Base-by-base conservation (phyloP, 2,888 invertebrate genomes). In the Hypsopygia costalis region DNA sequence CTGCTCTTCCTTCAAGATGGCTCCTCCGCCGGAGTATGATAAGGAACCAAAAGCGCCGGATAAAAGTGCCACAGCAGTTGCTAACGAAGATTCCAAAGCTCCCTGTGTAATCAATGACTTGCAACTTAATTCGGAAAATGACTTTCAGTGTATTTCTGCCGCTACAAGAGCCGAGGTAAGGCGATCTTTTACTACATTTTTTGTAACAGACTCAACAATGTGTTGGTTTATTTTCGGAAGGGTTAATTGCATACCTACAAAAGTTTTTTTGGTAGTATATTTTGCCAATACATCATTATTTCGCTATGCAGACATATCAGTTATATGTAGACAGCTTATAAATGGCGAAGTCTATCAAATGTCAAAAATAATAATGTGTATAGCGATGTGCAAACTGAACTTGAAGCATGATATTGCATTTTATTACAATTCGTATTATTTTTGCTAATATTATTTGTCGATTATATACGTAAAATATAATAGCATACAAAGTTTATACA, bases 21-120 rank as follows among this genome's bases (percentile, higher is more conserved):
- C 93, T 91, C 93, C 93, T 90, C 92, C 93, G 83, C 93, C 93
- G 85, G 92, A 93, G 83, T 92, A 93, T 89, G 93, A 92, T 88
- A 92, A 91, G 89, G 92, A 93, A 90, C 92, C 93, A 53, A 93
- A 93, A 88, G 93, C 93, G 72, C 93, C 93, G 64, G 93, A 93
- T 85, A 93, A 93, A 91, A 81, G 77, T 81, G 70, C 69, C 52
- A 69, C 78, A 61, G 75, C 65, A 62, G 69, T 73, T 55, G 64
- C 73, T 49, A 73, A 68, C 59, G 85, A 91, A 58, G 90, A 90
- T 68, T 76, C 86, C 41, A 90, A 86, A 73, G 72, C 80, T 54
- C 81, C 80, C 55, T 80, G 74, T 61, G 62, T 73, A 60, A 61
- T 74, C 54, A 75, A 75, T 57, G 89, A 89, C 55, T 78, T 81